These are phyloP conservation scores for Dallia pectoralis DNA, from an alignment of 2,797 vertebrate genomes.

Conservation along the genomic window DNA sequence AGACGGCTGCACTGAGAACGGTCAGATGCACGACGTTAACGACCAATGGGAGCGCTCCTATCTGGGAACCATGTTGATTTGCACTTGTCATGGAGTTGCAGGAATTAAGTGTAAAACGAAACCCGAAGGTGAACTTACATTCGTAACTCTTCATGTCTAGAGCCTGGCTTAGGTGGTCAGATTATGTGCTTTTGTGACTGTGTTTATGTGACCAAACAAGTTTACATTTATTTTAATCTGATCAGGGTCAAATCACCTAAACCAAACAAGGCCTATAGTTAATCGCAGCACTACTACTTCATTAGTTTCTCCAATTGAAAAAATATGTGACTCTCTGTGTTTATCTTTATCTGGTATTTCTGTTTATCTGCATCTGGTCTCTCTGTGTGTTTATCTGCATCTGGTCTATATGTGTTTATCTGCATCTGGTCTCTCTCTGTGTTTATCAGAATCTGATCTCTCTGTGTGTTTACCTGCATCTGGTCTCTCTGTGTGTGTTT, in stretches of 20 bases:
- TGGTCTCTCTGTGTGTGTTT: not conserved
- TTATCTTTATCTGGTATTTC: too few relatives aligned
- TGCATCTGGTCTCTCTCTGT: not conserved
- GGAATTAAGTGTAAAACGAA: conserved; percentile 96
- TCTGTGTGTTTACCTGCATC: not conserved
- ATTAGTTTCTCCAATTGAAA: not conserved
- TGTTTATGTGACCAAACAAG: too few relatives aligned
- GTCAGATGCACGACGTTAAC: conserved; percentile 79
- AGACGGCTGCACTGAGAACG: conserved; percentile 89
- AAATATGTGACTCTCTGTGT: too few relatives aligned
- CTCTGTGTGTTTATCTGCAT: not conserved
- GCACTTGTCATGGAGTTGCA: conserved; percentile 90
- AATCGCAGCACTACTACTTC: too few relatives aligned
- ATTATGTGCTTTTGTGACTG: too few relatives aligned
- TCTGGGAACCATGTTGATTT: conserved; percentile 84
- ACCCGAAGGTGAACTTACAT: conserved; percentile 83
- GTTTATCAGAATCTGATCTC: not conserved
- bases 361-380: not conserved
- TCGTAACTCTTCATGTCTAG: not conserved
- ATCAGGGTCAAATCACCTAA: too few relatives aligned
- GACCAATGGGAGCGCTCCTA: conserved; percentile 94
- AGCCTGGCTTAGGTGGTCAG: not conserved
- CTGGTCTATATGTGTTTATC: not conserved
- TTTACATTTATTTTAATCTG: too few relatives aligned
- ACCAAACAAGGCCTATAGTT: too few relatives aligned